Conservation (phyloP, 1,140 invertebrate genomes). For the Drosophila persimilis region DNA sequence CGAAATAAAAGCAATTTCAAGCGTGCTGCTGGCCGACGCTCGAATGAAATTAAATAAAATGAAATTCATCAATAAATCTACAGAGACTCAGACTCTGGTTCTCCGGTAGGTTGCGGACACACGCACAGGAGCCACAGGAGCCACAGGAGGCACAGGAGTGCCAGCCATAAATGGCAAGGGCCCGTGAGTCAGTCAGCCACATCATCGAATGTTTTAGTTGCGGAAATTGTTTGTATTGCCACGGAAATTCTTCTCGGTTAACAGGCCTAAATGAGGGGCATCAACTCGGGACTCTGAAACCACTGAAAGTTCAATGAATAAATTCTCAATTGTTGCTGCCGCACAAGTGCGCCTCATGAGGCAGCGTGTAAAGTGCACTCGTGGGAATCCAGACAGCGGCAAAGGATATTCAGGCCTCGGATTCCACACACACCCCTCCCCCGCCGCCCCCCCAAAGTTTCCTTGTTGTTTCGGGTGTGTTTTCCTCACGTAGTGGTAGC, state of each 20-base stretch:
- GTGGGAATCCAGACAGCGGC: slow-evolving; percentile 51
- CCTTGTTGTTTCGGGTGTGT: slow-evolving; percentile 7
- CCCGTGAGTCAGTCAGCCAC: slow-evolving; percentile 28
- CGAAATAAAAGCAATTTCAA: slow-evolving; percentile 68
- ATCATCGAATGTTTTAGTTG: slow-evolving; percentile 49
- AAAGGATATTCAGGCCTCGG: not conserved
- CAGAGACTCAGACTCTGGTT: slow-evolving; percentile 1
- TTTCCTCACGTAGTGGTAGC: slow-evolving; percentile 54
- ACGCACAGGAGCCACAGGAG: not conserved
- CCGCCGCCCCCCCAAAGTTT: slow-evolving; percentile 3
- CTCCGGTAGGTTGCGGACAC: too few relatives aligned
- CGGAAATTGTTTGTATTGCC: slow-evolving; percentile 73
- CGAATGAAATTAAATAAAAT: slow-evolving; percentile 64
- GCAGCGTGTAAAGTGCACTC: slow-evolving; percentile 70
- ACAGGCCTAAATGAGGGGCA: slow-evolving; percentile 38
- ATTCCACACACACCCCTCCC: too few relatives aligned
- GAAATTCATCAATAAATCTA: slow-evolving; percentile 78
- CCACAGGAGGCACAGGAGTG: not conserved
- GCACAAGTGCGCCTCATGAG: slow-evolving; percentile 58
- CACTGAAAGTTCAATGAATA: slow-evolving; percentile 58
- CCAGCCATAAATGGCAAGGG: slow-evolving; percentile 56
- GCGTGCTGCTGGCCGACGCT: slow-evolving; percentile 29
- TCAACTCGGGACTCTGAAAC: slow-evolving; percentile 2
- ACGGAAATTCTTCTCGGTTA: slow-evolving; percentile 64
- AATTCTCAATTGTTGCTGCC: slow-evolving; percentile 55